These are phyloP conservation scores for Danio choprae DNA, from an alignment of 2,797 vertebrate genomes.

Conservation along the genomic window DNA sequence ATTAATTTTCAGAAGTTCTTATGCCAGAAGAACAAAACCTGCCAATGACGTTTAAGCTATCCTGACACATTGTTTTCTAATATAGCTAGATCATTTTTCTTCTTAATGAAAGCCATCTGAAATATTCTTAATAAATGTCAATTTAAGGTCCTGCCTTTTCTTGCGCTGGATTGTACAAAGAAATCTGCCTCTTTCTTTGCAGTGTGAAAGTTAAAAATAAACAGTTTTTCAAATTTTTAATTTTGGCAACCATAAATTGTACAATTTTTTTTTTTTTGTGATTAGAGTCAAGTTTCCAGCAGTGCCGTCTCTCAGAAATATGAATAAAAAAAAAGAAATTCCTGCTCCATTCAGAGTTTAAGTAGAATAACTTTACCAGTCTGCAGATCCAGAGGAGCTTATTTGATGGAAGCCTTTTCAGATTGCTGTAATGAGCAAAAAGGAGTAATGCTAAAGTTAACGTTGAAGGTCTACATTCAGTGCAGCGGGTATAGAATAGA, in stretches of 20 bases:
- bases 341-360: conserved; percentile 22
- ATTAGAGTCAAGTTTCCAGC: conserved; percentile 13
- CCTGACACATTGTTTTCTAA: conserved; percentile 13
- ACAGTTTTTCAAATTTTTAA: no score
- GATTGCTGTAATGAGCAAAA: background rate
- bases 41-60: background rate
- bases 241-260: no score
- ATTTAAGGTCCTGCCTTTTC: background rate
- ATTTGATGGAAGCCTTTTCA: background rate
- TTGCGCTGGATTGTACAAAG: conserved; percentile 18
- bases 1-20: conserved; percentile 8
- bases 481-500: background rate
- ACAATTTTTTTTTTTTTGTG: no score
- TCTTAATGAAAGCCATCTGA: background rate
- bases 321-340: conserved; percentile 7
- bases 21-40: background rate
- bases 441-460: background rate
- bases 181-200: background rate
- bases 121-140: background rate
- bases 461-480: no score
- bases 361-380: conserved; percentile 31
- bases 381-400: background rate
- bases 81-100: background rate
- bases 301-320: conserved; percentile 23
- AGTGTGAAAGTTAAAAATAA: conserved; percentile 7